Base-by-base conservation (phyloP, 2,888 invertebrate genomes). In the Plebejus argus region DNA sequence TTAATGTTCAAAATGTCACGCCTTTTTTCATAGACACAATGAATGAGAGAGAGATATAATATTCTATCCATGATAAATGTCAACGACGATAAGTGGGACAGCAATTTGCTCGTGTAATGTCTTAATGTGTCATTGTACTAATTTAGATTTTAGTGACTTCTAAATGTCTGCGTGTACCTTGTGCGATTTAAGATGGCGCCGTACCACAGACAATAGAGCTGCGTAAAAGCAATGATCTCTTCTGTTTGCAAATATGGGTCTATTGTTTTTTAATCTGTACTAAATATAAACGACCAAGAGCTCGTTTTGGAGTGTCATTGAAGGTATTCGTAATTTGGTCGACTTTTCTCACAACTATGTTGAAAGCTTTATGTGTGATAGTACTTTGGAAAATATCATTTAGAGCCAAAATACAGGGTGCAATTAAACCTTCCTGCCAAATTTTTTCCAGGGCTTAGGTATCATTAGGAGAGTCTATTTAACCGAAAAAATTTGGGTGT, bases 291-390 rank as follows among this genome's bases (percentile, higher is more conserved):
- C 28, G 6, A 18, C 53, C 53, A 66, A 28, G 12, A 23, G 10
- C 23, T 23, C 20, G 1, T 61, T 23, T 23, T 61, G 10, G 8
- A 10, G 61, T 66, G 66, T 4, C 23, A 28, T 66, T 66, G 6
- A 33, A 15, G 10, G 23, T 61, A 12, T 12, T 58, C 23, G 23
- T 10, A 61, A 61, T 66, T 66, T 66, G 23, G 66, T 33, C 28
- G 1, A 28, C 66, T 33, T 66, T 33, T 33, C 66, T 66, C 18
- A 66, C 28, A 66, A 66, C 6, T 66, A 66, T 18, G 18, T 66
- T 66, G 18, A 66, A 66, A 66, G 66, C 66, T 66, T 66, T 33
- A 61, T 61, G 66, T 66, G 66, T 66, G 66, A 66, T 66, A 66
- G 15, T 61, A 61, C 23, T 15, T 18, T 66, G 28, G 28, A 66